Base-by-base conservation (phyloP, 2,888 invertebrate genomes). In the Chaitophorus viminalis region DNA sequence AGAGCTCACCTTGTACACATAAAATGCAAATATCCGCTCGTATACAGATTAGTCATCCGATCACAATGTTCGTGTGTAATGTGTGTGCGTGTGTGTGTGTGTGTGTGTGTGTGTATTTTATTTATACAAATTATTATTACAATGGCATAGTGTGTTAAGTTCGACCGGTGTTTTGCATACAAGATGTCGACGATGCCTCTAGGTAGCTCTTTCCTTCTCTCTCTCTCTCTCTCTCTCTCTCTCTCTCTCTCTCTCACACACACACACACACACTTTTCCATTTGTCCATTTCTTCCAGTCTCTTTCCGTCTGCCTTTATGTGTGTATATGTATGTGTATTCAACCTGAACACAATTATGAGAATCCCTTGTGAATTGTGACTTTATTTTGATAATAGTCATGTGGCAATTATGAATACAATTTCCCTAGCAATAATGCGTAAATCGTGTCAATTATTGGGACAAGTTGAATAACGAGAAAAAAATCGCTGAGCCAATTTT, bases 51-150 rank as follows among this genome's bases (percentile, higher is more conserved):
- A 82, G 82, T 70, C 70, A 31, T 36, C 39, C 21, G 70, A 14
- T 31, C 60, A 6, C 31, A 46, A 17, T 79, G 46, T 70, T 52
- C 6, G 29, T 54, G 11, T 11, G 17, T n/a, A n/a, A n/a, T 25
- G 65, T 29, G 31, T 21, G 54, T 25, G 11, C 21, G 17, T 25
- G 65, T 29, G 31, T 21, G 54, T 25, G 11, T 11, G 17, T 25
- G 65, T 29, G 31, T 21, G 11, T 11, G 17, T 25, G 65, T 29
- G 31, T 21, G 54, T 25, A 11, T 74, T 82, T 74, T 82, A 82
- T 74, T 82, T 74, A 74, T 36, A 82, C 54, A 82, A 82, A 82
- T 82, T 82, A 82, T 79, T 79, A 79, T 82, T 82, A 74, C 82
- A 74, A 82, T 74, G 54, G 70, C 65, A 46, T 31, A 8, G 81